Evolutionary conservation across 2,888 invertebrate species (phyloP).

Genomic region (Chirona hameri): DNA sequence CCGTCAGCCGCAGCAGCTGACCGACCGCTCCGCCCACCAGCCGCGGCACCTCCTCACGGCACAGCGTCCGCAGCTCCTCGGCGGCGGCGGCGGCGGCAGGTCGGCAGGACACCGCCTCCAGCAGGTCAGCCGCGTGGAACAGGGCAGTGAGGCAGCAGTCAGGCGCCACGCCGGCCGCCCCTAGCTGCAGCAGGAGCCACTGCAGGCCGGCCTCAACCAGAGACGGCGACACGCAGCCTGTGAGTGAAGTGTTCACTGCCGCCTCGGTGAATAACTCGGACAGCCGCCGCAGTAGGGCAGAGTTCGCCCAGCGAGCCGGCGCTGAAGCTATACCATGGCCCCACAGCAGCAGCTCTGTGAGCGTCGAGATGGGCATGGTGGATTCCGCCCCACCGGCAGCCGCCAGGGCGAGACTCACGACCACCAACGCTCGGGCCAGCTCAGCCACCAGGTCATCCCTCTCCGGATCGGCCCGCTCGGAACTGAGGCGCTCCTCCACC

Average conservation of each 20-base stretch:
- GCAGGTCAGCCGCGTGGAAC: slow-evolving; percentile 5
- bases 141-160: neutral
- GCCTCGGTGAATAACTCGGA: neutral
- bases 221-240: neutral
- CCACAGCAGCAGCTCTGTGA: neutral
- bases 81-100: neutral
- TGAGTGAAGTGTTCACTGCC: neutral
- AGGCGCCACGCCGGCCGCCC: neutral
- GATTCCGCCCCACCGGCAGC: neutral
- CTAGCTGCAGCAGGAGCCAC: neutral
- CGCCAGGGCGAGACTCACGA: neutral
- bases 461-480: neutral
- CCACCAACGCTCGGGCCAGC: neutral
- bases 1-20: neutral
- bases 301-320: neutral
- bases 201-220: neutral
- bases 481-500: neutral
- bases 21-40: neutral
- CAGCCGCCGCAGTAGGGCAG: neutral
- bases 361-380: no score
- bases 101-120: neutral
- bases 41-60: neutral
- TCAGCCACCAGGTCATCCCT: neutral
- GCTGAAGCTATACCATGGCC: neutral
- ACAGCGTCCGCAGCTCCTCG: neutral